Base-by-base conservation (phyloP, 1,140 invertebrate species). In the Magallana angulata region DNA sequence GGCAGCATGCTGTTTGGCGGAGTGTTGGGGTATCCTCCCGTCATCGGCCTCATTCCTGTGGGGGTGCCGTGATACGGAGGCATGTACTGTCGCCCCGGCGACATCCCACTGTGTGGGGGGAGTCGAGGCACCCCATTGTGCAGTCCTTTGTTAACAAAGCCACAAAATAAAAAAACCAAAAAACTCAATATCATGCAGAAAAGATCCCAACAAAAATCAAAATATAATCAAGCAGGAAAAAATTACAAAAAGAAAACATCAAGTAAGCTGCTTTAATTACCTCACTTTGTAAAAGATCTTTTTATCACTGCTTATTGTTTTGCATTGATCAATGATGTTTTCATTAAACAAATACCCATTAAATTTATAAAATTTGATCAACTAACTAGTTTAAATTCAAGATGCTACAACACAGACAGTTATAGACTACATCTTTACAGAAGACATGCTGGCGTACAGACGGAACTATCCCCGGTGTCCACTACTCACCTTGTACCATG, bases 61-160 rank as follows among this genome's bases (percentile, higher is more conserved):
- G 76, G 59, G 59, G 89, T 57, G 57, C 86, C 81, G 9, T 87
- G 76, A 56, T 80, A 82, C 7, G 88, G 84, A 60, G 60, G 58
- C 80, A 76, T 86, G 80, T 59, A 56, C 56, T 18, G 85, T 58
- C 59, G 85, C 18, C 62, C 36, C 56, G 85, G 58, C 62, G 87
- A 80, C 91, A 90, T 89, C 85, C 88, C 87, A 36, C 87, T 85
- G 68, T 87, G 87, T 18, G 89, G 60, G 62, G 86, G 64, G 56
- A 76, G 68, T 18, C 36, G 18, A n/a, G 84, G 68, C 59, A 36
- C 81, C 59, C 84, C 86, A 56, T 82, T 82, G 24, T 68, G 84
- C 30, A 87, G 11, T 71, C 86, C 86, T 87, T 84, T 62, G 84
- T 76, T 86, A 85, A 84, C 71, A 68, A 85, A 71, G 68, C 68